A percentile compares a stretch with the other conserved stretches of the same genome.
Conservation (phyloP, 2,797 vertebrate genomes). For the Oceanodroma leucorhoa region DNA sequence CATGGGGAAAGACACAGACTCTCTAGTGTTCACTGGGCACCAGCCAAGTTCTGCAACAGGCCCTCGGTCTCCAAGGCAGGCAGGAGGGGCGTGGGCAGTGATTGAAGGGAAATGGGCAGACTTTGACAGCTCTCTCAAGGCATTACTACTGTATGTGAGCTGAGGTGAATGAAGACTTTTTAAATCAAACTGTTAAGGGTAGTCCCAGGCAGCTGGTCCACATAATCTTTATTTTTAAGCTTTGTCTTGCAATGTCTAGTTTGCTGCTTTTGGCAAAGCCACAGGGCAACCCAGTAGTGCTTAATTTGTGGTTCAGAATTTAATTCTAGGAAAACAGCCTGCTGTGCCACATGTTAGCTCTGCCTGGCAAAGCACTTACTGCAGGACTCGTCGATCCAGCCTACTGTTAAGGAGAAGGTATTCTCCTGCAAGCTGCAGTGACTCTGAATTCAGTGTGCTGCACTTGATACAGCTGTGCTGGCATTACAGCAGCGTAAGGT, state of each 20-base stretch:
- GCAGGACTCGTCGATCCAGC: not conserved
- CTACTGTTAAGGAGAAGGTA: not conserved
- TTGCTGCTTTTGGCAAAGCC: not conserved
- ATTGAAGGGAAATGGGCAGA: not conserved
- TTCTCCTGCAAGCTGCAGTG: not conserved
- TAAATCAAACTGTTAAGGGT: not conserved
- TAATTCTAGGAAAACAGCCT: not conserved
- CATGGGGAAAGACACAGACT: not conserved
- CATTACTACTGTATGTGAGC: not conserved
- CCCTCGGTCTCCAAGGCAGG: not conserved
- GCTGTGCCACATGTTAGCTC: not conserved
- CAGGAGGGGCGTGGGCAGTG: fast-evolving
- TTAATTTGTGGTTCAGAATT: not conserved
- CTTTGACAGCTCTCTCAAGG: not conserved
- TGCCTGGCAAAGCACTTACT: not conserved
- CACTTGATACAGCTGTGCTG: fast-evolving
- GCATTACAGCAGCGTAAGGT: not conserved
- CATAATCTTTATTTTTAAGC: not conserved
- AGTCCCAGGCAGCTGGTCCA: not conserved
- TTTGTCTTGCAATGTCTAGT: not conserved
- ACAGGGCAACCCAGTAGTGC: not conserved
- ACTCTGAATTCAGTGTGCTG: not conserved
- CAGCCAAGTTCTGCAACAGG: not conserved
- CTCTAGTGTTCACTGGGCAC: not conserved
- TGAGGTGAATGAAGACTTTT: not conserved